phyloP scores from a whole-genome alignment of 2,888 invertebrate species.

The Drosophila anceps region DNA sequence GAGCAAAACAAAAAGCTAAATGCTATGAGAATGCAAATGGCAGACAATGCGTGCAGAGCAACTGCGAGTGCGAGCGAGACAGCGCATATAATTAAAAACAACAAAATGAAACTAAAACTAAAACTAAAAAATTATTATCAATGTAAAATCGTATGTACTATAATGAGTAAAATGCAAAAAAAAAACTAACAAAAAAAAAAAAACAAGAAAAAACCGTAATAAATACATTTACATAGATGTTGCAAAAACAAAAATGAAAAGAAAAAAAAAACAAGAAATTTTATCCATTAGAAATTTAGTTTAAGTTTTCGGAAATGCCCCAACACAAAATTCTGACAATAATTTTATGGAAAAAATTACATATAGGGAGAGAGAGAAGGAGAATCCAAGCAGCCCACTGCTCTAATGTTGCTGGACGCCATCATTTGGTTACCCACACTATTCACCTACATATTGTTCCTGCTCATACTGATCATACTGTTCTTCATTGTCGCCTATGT shows the following conservation, averaged over 20 bases:
- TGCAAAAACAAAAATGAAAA: conserved; percentile 54
- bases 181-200: conserved; percentile 37
- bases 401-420: conserved; percentile 80
- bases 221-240: conserved; percentile 80
- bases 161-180: conserved; percentile 45
- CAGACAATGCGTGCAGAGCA: conserved; percentile 14
- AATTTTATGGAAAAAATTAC: not conserved
- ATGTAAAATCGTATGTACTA: conserved; percentile 77
- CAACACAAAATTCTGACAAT: not conserved
- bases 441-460: conserved; percentile 83
- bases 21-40: conserved; percentile 43
- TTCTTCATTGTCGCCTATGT: conserved; percentile 84
- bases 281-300: conserved; percentile 1
- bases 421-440: conserved; percentile 83
- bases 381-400: conserved; percentile 34
- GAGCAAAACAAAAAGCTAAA: conserved; percentile 43
- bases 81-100: conserved; percentile 59
- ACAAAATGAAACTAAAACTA: conserved; percentile 35
- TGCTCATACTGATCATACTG: conserved; percentile 82
- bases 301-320: conserved; percentile 4
- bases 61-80: conserved; percentile 15
- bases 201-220: conserved; percentile 42
- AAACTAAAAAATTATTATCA: conserved; percentile 59
- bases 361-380: not conserved
- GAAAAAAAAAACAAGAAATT: not conserved